Percentiles rank a stretch among this genome's conserved stretches.
Conservation (phyloP, 2,888 invertebrate genomes). For the Anoncus sp. region DNA sequence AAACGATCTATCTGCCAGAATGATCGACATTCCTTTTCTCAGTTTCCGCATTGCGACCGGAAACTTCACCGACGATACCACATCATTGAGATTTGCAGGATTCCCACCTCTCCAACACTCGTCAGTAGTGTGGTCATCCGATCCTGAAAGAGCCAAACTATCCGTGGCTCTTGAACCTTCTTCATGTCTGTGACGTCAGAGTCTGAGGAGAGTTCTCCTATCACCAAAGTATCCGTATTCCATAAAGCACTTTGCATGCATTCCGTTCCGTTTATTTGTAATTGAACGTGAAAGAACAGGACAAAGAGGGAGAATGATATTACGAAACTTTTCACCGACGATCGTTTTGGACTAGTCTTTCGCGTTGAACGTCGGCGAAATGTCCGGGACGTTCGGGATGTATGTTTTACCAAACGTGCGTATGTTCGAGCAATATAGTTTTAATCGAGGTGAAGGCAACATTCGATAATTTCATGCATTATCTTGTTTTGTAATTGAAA, state of each 20-base stretch:
- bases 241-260: slow-evolving; percentile 24
- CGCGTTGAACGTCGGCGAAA: background rate
- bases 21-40: slow-evolving; percentile 5
- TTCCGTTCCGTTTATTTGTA: slow-evolving; percentile 19
- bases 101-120: background rate
- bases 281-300: slow-evolving; percentile 19
- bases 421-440: background rate
- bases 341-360: slow-evolving; percentile 5
- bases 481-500: background rate
- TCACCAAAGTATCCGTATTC: slow-evolving; percentile 31
- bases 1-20: slow-evolving; percentile 30
- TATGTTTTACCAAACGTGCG: background rate
- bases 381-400: background rate
- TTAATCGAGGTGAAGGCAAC: background rate
- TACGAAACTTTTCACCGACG: slow-evolving; percentile 22
- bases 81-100: slow-evolving; percentile 26
- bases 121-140: background rate
- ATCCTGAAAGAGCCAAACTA: slow-evolving; percentile 15
- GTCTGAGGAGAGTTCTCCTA: background rate
- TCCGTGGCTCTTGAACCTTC: slow-evolving; percentile 22
- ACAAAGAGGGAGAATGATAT: slow-evolving; percentile 23
- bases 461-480: background rate
- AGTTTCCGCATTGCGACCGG: slow-evolving; percentile 12
- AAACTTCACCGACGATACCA: slow-evolving; percentile 20
- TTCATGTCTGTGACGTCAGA: slow-evolving; percentile 10